phyloP scores from a whole-genome alignment of 2,113 vertebrate species.

The Phoxinus phoxinus region DNA sequence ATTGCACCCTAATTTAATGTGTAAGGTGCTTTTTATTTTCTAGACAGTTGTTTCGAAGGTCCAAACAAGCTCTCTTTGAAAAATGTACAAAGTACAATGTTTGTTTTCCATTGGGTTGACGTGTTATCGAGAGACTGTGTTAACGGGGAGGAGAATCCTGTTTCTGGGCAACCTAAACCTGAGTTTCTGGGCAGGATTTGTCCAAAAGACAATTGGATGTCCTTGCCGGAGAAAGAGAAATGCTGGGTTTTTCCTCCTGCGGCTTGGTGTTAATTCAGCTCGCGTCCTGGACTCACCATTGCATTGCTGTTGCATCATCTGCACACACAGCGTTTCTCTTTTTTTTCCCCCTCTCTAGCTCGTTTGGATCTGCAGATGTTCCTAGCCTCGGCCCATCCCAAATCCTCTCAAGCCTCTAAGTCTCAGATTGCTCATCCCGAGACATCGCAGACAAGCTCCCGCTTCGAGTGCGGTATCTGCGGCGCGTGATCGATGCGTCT shows the following conservation, averaged over 20 bases:
- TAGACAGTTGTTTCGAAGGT: background rate
- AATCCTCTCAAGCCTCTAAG: slow-evolving; percentile 32
- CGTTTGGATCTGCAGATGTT: slow-evolving; percentile 52
- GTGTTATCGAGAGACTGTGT: slow-evolving; percentile 16
- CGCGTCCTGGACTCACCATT: slow-evolving; percentile 59
- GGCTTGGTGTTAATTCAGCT: slow-evolving; percentile 63
- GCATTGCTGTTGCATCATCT: slow-evolving; percentile 66
- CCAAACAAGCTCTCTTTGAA: slow-evolving; percentile 12
- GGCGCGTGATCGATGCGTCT: slow-evolving; percentile 63
- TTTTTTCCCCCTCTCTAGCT: slow-evolving; percentile 50
- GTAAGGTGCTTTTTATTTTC: background rate
- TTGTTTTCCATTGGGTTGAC: background rate
- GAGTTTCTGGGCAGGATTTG: slow-evolving; percentile 50
- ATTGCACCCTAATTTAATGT: too few species aligned
- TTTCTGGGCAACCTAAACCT: slow-evolving; percentile 27
- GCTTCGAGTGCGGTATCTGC: slow-evolving; percentile 60
- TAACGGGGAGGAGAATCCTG: slow-evolving; percentile 20
- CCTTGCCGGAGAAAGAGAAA: slow-evolving; percentile 51
- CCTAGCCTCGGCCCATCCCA: slow-evolving; percentile 42
- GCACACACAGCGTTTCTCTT: slow-evolving; percentile 58
- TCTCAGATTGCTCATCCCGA: slow-evolving; percentile 57
- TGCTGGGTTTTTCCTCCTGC: slow-evolving; percentile 45
- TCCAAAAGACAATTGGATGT: slow-evolving; percentile 55
- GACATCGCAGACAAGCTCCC: slow-evolving; percentile 61
- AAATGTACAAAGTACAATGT: slow-evolving; percentile 31